These are phyloP conservation scores for Leptopilina clavipes DNA, from an alignment of 1,140 invertebrate species.

Conservation along the genomic window DNA sequence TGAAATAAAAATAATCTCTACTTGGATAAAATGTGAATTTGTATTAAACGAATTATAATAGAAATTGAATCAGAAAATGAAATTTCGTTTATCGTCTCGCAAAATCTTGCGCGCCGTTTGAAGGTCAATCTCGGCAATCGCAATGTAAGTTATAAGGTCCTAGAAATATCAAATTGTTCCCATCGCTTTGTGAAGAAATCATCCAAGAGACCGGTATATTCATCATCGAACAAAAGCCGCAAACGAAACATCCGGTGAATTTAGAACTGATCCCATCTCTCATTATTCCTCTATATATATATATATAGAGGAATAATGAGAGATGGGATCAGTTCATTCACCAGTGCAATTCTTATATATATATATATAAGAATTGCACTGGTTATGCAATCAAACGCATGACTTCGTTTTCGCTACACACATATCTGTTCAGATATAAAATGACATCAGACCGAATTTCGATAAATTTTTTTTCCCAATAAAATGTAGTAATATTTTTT, in stretches of 20 bases:
- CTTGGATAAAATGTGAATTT: no score
- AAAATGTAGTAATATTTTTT: no score
- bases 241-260: constrained; percentile 71
- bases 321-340: constrained; percentile 68
- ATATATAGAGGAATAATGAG: constrained; percentile 56
- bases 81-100: constrained; percentile 10
- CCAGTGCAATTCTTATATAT: no score
- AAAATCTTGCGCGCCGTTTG: not conserved
- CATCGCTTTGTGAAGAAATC: constrained; percentile 70
- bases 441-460: not conserved
- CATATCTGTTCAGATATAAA: no score
- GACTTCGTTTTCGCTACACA: constrained; percentile 44
- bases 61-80: constrained; percentile 2
- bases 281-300: constrained; percentile 55
- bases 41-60: no score
- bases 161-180: constrained; percentile 70
- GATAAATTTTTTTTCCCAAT: not conserved
- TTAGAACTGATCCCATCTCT: constrained; percentile 67
- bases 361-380: constrained; percentile 46
- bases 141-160: constrained; percentile 48
- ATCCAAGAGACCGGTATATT: constrained; percentile 59
- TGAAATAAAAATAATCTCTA: no score
- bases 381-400: constrained; percentile 55
- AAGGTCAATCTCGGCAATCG: constrained; percentile 26
- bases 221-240: constrained; percentile 70